A percentile compares a stretch with the other conserved stretches of the same genome.
Conservation (phyloP, 2,797 vertebrate genomes). For the Synanceia verrucosa region DNA sequence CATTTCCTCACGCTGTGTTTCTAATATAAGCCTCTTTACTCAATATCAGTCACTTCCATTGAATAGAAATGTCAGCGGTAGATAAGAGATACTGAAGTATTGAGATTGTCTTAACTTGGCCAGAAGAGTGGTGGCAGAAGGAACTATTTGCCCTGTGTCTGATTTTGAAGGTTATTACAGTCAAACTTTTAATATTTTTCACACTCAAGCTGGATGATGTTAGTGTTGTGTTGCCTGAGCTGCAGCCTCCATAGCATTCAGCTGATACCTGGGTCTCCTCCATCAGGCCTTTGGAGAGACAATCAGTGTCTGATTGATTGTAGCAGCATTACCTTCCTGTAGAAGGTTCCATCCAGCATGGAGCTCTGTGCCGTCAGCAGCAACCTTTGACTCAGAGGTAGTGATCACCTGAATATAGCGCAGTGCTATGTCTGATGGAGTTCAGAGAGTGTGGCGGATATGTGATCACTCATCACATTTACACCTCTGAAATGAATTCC, state of each 20-base stretch:
- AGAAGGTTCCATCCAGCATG: constrained; percentile 23
- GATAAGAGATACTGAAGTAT: constrained; percentile 2
- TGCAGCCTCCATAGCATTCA: background rate
- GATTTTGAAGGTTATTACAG: background rate
- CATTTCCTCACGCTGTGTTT: constrained; percentile 23
- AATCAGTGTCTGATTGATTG: constrained; percentile 51
- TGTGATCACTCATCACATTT: constrained; percentile 37
- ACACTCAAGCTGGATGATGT: background rate
- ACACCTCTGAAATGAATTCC: constrained; percentile 34
- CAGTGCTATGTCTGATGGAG: constrained; percentile 17
- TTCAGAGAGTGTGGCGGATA: constrained; percentile 9
- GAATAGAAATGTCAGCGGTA: constrained; percentile 23
- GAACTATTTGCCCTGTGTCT: background rate
- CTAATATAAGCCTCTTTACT: constrained; percentile 48
- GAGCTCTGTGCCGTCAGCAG: constrained; percentile 19
- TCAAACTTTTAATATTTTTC: background rate
- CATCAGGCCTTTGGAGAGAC: constrained; percentile 29
- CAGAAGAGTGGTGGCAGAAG: background rate
- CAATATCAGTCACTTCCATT: constrained; percentile 18
- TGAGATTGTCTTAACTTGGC: constrained; percentile 18
- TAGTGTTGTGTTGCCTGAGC: background rate
- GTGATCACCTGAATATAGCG: constrained; percentile 25
- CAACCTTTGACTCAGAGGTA: constrained; percentile 11
- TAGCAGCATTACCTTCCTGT: constrained; percentile 16
- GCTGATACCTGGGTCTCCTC: constrained; percentile 20